Base-by-base conservation (phyloP, 2,888 invertebrate genomes). In the Leptogaster cylindrica region DNA sequence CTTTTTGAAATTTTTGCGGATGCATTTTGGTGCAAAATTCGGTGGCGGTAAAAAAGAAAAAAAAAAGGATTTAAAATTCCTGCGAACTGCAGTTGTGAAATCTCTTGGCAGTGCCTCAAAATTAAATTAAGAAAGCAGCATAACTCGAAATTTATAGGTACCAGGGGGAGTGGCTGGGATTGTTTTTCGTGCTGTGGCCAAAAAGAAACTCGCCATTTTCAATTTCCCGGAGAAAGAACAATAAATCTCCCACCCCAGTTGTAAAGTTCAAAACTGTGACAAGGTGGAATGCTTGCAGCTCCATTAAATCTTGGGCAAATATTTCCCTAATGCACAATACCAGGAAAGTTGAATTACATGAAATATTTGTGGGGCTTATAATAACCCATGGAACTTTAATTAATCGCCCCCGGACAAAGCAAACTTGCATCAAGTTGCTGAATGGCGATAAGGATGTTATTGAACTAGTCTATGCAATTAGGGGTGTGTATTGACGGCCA, bases 81-180 rank as follows among this genome's bases (percentile, higher is more conserved):
- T n/a, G n/a, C n/a, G n/a, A n/a, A n/a, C n/a, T n/a, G n/a, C n/a
- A n/a, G n/a, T n/a, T n/a, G 6, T 6, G 39, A 14, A 14, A 39
- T 39, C 10, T 39, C n/a, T 10, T 10, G 14, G 52, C 52, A 33
- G 31, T 52, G 33, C 12, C 31, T n/a, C 31, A 31, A 52, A 52
- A 52, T 52, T 33, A 52, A 52, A 52, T 52, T 52, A 28, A 52
- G 28, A 31, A 52, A 52, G 18, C 33, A 16, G 52, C 52, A 31
- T 14, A 52, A 52, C 31, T 52, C 52, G 52, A 8, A 52, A 52
- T 52, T 52, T 52, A 52, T 52, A 52, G 52, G 52, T n/a, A 52
- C 16, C 20, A 25, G 2, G 2, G 46, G 46, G 46, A 1, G 10
- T 20, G 18, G 33, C 18, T 31, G 46, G 31, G 6, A 6, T 46